Base-by-base conservation (phyloP, 2,113 vertebrate genomes). In the Syrrhaptes paradoxus region DNA sequence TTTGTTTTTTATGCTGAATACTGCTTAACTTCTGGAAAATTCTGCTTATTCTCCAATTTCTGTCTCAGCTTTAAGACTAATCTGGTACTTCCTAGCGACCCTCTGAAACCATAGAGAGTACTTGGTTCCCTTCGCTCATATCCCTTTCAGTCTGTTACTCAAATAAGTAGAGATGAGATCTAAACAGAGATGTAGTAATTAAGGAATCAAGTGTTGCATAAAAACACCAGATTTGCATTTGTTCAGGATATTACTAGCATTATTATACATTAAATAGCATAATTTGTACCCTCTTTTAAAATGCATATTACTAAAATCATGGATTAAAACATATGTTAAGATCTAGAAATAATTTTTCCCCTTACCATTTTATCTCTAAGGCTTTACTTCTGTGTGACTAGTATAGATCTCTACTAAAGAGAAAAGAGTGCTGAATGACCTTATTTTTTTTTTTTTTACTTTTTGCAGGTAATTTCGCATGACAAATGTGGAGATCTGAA, bases 401-500 rank as follows among this genome's bases (percentile, higher is more conserved):
- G 48, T 38, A 62, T 45, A 70, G 62, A 74, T 79, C 76, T 75
- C 62, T 32, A 48, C 17, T 70, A 63, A 80, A 70, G 57, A 84
- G 52, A 67, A 43, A 24, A 89, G 76, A 78, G 26, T 45, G 63
- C 52, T 51, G 61, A 93, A 65, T 65, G 21, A 55, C 8, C 8
- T 49, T n/a, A n/a, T 38, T 11, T 32, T 63, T 77, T 34, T 75
- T 51, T 48, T n/a, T 38, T 11, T 32, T 5, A 11, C 25, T n/a
- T 92, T 89, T 54, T 59, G 72, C 17, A 11, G 54, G 45, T 68
- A 80, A 58, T 89, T 95, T 95, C 80, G 59, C 28, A 29, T 43
- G 45, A 91, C 73, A 90, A 85, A 82, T 89, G 84, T 61, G 65
- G 55, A 87, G 80, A 72, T 73, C 93, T 96, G 63, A 95, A 96